Evolutionary conservation across 2,797 vertebrate species (phyloP).

Genomic region (Loris lydekkerianus): DNA sequence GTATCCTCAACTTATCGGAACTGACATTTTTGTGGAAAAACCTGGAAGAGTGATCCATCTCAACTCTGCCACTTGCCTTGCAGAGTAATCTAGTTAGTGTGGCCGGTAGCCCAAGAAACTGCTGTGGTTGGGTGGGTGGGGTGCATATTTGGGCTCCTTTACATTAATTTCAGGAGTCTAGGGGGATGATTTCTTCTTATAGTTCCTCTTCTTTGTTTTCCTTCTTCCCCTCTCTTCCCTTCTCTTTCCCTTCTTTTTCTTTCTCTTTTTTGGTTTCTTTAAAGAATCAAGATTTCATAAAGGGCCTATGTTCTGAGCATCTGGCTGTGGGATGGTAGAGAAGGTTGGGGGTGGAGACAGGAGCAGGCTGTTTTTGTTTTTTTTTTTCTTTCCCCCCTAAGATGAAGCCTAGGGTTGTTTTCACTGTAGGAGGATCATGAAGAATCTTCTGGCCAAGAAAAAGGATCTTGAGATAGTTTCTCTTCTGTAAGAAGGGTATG

Average conservation of each 20-base stretch:
- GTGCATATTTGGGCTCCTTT: background rate
- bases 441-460: background rate
- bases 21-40: background rate
- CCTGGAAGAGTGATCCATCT: background rate
- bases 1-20: background rate
- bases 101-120: background rate
- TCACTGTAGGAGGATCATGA: background rate
- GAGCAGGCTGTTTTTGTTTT: background rate
- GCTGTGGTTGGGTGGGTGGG: background rate
- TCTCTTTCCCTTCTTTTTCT: no score
- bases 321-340: background rate
- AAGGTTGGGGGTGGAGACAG: background rate
- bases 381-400: background rate
- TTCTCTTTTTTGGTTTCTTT: background rate
- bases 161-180: background rate
- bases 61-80: no score
- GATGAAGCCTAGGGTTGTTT: background rate
- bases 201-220: background rate
- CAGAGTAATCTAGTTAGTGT: background rate
- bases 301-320: background rate
- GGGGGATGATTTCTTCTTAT: background rate
- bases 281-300: background rate
- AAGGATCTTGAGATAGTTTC: background rate
- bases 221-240: background rate
- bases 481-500: background rate